Evolutionary conservation across 2,797 vertebrate species (phyloP).

Genomic region (Glyptemys insculpta): DNA sequence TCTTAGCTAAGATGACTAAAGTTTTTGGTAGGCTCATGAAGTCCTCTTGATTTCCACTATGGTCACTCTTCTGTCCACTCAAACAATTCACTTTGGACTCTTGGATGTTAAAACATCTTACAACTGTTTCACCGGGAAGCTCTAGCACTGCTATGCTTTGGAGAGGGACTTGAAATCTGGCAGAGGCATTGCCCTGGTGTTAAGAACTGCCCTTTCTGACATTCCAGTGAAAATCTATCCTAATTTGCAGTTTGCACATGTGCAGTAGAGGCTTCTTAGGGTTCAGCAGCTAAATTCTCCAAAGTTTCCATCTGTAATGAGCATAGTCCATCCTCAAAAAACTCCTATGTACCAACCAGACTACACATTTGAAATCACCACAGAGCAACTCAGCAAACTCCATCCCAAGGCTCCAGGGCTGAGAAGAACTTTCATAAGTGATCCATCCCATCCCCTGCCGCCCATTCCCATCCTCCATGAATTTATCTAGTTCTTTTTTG

Average conservation of each 20-base stretch:
- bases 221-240: conserved; percentile 25
- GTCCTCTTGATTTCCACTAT: background rate
- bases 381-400: background rate
- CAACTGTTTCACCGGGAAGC: background rate
- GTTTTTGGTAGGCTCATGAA: background rate
- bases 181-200: background rate
- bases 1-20: background rate
- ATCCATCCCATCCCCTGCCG: too few relatives aligned
- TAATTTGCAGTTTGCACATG: conserved; percentile 19
- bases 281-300: conserved; percentile 38
- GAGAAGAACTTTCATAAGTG: background rate
- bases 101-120: background rate
- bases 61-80: background rate
- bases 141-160: background rate
- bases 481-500: too few relatives aligned
- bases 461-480: too few relatives aligned
- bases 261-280: background rate
- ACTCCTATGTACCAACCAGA: background rate
- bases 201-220: conserved; percentile 6
- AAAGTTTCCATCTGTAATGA: conserved; percentile 48
- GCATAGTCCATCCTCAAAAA: conserved; percentile 4
- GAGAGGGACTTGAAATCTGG: background rate
- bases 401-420: background rate
- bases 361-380: conserved; percentile 32
- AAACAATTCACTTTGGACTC: background rate